A percentile compares a stretch with the other conserved stretches of the same genome.
phyloP scores from a whole-genome alignment of 2,888 invertebrate species.

The Syrphus vitripennis region DNA sequence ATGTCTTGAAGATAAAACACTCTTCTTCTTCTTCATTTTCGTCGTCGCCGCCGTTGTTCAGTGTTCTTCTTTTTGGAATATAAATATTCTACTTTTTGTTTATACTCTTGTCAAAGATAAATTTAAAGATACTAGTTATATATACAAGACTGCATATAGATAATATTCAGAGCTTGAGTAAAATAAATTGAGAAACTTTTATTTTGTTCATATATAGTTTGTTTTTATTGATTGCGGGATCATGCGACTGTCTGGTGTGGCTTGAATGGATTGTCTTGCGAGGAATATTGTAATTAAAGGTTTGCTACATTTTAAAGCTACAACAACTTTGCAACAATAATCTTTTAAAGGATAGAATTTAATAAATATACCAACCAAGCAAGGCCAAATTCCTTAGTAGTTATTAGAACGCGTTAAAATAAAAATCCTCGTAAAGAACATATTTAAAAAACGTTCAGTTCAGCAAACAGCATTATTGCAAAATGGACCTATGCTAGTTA shows the following conservation, averaged over 20 bases:
- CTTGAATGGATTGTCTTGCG: no score
- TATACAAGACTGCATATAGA: no score
- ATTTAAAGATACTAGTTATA: constrained; percentile 36
- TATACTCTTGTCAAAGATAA: constrained; percentile 67
- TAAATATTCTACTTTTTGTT: constrained; percentile 58
- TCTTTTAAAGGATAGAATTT: no score
- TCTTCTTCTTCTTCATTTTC: constrained; percentile 45
- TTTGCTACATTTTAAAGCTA: not conserved
- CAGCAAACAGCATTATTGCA: no score
- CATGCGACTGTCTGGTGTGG: constrained; percentile 3
- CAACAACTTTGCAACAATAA: not conserved
- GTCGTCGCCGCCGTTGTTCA: constrained; percentile 12
- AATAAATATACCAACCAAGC: no score
- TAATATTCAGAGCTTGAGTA: constrained; percentile 28
- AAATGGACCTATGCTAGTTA: no score
- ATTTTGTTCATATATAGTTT: not conserved
- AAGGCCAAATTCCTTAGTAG: no score
- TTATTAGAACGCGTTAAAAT: no score
- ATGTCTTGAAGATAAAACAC: constrained; percentile 60
- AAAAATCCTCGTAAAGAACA: no score
- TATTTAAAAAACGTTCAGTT: no score
- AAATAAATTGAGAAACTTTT: constrained; percentile 58
- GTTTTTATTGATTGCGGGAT: constrained; percentile 51
- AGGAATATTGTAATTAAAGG: not conserved
- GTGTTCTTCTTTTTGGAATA: not conserved